Evolutionary conservation across 2,797 vertebrate species (phyloP), one percentile per base, ranked within the genome.

Genomic region (Psittacula derbiana): DNA sequence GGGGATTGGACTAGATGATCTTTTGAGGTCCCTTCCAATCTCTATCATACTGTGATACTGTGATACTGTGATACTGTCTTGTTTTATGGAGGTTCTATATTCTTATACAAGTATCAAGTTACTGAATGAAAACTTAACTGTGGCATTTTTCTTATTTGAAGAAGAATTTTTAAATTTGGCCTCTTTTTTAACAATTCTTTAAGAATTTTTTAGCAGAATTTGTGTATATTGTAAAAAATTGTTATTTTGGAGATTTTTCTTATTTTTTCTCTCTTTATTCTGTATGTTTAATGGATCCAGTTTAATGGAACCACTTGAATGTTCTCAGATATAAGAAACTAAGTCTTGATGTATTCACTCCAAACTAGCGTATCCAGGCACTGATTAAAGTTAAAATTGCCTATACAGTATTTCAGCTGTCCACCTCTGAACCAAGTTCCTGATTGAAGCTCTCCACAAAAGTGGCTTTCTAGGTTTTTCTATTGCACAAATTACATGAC

Each of bases 171-270:
- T 4, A n/a, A 25, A 52, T 69, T 64, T 47, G 14, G 1, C 3
- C 14, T 38, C 4, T 57, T 90, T 41, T 78, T 46, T 50, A 62
- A 49, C 4, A 75, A 57, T 50, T 28, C 5, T 25, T 57, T 31
- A 25, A 66, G 24, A 31, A 11, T 28, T 20, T 21, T 55, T 73
- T 73, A 47, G 9, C 14, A 52, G 6, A 38, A 73, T 38, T 57
- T 52, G 14, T 36, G 4, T 53, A 53, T n/a, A 41, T 46, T 40
- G 9, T 50, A 62, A 75, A 64, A 65, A 50, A 7, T 1, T 4
- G 4, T 9, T 53, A 20, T 3, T 12, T 47, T n/a, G 4, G 0
- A 0, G 4, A 31, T 60, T 61, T 33, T 55, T 40, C 19, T 44
- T 72, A 27, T 62, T 90, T 67, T 72, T 40, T 73, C 19, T 69